Evolutionary conservation across 2,888 invertebrate species (phyloP), one percentile per base, ranked within the genome.

Genomic region (Hofmannophila pseudospretella): DNA sequence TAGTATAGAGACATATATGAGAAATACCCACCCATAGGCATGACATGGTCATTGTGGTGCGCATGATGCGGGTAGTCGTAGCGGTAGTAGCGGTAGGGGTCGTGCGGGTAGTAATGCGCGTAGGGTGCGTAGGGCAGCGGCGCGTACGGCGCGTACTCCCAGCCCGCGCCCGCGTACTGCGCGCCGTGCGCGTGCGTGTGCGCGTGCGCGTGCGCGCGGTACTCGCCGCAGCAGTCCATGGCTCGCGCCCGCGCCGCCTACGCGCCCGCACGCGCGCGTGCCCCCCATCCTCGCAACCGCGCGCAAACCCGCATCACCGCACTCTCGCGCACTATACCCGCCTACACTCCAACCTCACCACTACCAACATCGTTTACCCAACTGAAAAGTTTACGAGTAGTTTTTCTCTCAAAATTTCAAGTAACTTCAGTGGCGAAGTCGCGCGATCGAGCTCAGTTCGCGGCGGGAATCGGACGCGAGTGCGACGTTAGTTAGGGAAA

Each of bases 141-240:
- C 68, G 72, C 67, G 62, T 69, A 73, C 63, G 70, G 64, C 62
- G 75, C 69, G 61, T 78, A 80, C 29, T 72, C 76, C 73, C 75
- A 77, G 49, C 58, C 27, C 5, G 27, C 11, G 31, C 20, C 60
- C 34, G 52, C 50, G 55, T 61, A 60, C 54, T 54, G 52, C 47
- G 59, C 62, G 59, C 67, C 67, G 63, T 67, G 62, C 58, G 62
- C 63, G 72, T 73, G 61, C 67, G n/a, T n/a, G n/a, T n/a, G n/a
- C n/a, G n/a, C 66, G 52, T 65, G 70, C 66, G 62, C 58, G 54
- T 39, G 59, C 60, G 54, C 75, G 62, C 84, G 81, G 67, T 77
- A 82, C 74, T 81, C 81, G 63, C 76, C 74, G 81, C 85, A 87
- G 75, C 87, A 86, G 63, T 87, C 87, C 87, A 87, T 87, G 51